Percentiles rank a stretch among this genome's conserved stretches.
Evolutionary conservation across 2,797 vertebrate genomes (phyloP).

Genomic region (Peromyscus nudipes): DNA sequence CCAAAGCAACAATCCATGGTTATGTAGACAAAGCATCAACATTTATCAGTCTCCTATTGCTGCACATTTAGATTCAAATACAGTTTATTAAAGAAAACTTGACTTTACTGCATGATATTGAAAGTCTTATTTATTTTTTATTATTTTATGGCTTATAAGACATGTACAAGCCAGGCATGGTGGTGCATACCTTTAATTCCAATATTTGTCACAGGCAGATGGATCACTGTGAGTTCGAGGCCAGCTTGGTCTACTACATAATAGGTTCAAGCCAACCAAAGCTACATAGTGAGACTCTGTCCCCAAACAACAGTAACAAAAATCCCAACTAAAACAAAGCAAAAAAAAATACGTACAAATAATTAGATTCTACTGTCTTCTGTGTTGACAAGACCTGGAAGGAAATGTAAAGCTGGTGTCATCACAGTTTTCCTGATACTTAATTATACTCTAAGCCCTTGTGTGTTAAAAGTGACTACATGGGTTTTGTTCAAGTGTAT

Average conservation of each 20-base stretch:
- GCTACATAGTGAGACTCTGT: neutral
- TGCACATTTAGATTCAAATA: neutral
- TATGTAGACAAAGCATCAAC: conserved; percentile 6
- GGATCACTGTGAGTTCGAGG: neutral
- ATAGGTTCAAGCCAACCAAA: neutral
- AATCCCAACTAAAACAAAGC: neutral
- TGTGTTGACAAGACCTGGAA: neutral
- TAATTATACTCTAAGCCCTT: neutral
- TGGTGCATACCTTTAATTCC: neutral
- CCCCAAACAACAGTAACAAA: neutral
- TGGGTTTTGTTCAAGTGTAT: neutral
- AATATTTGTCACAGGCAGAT: neutral
- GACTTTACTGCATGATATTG: conserved; percentile 8
- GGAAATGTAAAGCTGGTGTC: neutral
- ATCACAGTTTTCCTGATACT: neutral
- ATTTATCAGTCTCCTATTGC: conserved; percentile 5
- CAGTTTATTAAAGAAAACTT: conserved; percentile 37
- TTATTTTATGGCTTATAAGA: conserved; percentile 35
- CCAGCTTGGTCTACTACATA: neutral
- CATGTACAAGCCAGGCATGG: neutral
- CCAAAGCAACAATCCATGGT: conserved; percentile 4
- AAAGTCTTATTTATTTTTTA: neutral
- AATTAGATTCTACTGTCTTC: neutral
- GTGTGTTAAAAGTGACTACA: neutral
- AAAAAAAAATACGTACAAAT: neutral